Base-by-base conservation (phyloP, 2,113 vertebrate genomes). In the Protobothrops flavoviridis region DNA sequence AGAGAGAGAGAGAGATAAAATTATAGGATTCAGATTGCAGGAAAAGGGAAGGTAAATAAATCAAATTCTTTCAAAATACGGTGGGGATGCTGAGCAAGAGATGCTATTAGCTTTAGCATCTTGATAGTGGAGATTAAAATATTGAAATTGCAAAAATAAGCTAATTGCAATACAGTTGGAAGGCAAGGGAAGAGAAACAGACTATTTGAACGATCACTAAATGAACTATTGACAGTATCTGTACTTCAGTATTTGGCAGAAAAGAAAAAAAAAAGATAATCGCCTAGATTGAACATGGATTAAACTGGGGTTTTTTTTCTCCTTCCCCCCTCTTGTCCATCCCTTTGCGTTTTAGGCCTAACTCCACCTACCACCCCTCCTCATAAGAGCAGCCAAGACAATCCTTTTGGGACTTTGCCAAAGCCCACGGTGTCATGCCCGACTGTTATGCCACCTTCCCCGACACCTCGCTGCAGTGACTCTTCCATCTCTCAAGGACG, bases 311-410 rank as follows among this genome's bases (percentile, higher is more conserved):
- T 3, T 0, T 45, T 5, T 94, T 93, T 96, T 94, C 69, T 93
- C 94, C 92, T 94, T 56, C 52, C 29, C 3, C 12, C 13, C 29
- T 5, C 1, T 12, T 29, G 0, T 90, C 94, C 93, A 94, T 57
- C 57, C 43, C 88, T 93, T 93, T 93, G 13, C 4, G 7, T 94
- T 69, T 45, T 97, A 99, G 99, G 99, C 98, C 98, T 99, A 98
- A 99, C 99, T 98, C 99, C 99, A 98, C 99, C 99, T 97, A 99
- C 99, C 39, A 99, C 99, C 98, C 99, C 99, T 98, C 99, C 99
- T 98, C 99, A 99, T 97, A 99, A 99, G 99, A 97, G 98, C 98
- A 99, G 98, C 98, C 99, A 99, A 98, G 99, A 99, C 98, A 99
- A 98, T 97, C 98, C 98, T 98, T 99, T 99, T 95, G 98, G 99